Evolutionary conservation across 1,140 invertebrate genomes (phyloP), one percentile per base, ranked within the genome.

Genomic region (Drosophila oshimai): DNA sequence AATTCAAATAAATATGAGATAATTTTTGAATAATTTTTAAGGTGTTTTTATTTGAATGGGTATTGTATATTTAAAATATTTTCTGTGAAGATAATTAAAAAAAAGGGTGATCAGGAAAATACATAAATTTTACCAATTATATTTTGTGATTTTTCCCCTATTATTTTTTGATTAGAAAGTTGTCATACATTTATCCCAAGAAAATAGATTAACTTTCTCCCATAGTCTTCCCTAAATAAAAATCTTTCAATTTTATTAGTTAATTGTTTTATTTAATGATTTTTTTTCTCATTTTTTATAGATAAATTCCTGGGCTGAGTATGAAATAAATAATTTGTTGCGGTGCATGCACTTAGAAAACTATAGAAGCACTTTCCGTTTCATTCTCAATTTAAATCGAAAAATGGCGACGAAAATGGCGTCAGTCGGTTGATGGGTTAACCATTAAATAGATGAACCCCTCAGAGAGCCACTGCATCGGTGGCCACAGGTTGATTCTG

Each of bases 251-350:
- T 18, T 20, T 62, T 61, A 17, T 20, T 26, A 28, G 6, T 29
- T 37, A 24, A 17, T 39, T 47, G 4, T 71, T 50, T 64, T 53
- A 54, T 70, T 64, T 61, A n/a, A 46, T 71, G 53, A 70, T 46
- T 50, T 58, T 49, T 42, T 29, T 60, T 71, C 13, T 50, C 42
- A 68, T 29, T 31, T 57, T 69, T 65, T 58, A 64, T 50, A 60
- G 54, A 64, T 67, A 86, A 86, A 71, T 87, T 81, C 73, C 73
- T 76, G 81, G 73, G 83, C 71, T 86, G 79, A 64, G 60, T 65
- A 87, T 87, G 81, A 87, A 87, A 87, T 87, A 87, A 87, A 87
- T 87, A 87, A 76, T 87, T 87, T 80, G 70, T 71, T 71, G 61
- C 47, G 62, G n/a, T 65, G 76, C 76, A 87, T 86, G 80, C 81